Evolutionary conservation across 2,888 invertebrate species (phyloP), one percentile per base, ranked within the genome.

Genomic region (Seira sanloemensis): DNA sequence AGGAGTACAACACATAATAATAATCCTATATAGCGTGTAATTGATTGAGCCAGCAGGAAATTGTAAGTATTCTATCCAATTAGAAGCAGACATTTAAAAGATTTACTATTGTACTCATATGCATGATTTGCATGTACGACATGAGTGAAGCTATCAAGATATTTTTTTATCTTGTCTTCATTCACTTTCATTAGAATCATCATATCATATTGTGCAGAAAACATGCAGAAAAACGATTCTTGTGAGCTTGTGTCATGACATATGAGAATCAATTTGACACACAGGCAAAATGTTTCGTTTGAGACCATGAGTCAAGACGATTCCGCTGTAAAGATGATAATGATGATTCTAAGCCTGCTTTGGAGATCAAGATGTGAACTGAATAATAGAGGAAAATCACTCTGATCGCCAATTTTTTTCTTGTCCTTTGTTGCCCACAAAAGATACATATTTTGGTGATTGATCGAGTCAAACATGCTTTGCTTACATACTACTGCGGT

Each of bases 21-120:
- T 50, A 50, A 50, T 50, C 50, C 50, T 50, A 50, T 50, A n/a
- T 12, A 50, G 16, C 50, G n/a, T n/a, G 5, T 50, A 50, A 25
- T 24, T 68, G 12, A 68, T 68, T 26, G 24, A 24, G 16, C 50
- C 58, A 72, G 27, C 82, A 82, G 82, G 82, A 82, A 82, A 72
- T 72, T 82, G 82, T 82, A 77, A 82, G 82, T 82, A 72, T 73
- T 72, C 66, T 67, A 66, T 65, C 50, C 50, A 50, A 50, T 50
- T 50, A 50, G 50, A 50, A 50, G 50, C n/a, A 18, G 50, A 50
- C 50, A 50, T 50, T 50, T 50, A 7, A 50, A 50, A 50, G 50
- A 50, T 50, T 50, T 50, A 50, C 50, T 50, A 16, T 18, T 50
- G 50, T 50, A 50, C n/a, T 50, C 50, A 50, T n/a, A n/a, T 18